Evolutionary conservation across 2,113 vertebrate species (phyloP).

Genomic region (Oncorhynchus tshawytscha): DNA sequence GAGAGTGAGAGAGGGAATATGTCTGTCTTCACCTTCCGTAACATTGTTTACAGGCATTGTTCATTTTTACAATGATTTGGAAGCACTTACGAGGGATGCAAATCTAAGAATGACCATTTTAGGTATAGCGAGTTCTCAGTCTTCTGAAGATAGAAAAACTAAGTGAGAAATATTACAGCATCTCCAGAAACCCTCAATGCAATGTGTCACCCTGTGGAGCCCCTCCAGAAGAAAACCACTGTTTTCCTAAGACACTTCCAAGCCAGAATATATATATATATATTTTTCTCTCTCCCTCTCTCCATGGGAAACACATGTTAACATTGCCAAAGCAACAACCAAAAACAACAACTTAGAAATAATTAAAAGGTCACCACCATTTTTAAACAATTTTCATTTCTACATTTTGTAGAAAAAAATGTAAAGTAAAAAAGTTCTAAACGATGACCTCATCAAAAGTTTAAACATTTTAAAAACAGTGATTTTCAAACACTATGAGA

Average conservation of each 20-base stretch:
- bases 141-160: constrained; percentile 30
- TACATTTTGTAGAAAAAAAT: no score
- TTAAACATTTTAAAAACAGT: no score
- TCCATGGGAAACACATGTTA: not conserved
- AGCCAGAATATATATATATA: constrained; percentile 36
- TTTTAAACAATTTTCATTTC: no score
- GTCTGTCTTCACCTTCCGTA: constrained; percentile 20
- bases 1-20: not conserved
- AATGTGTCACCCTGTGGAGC: constrained; percentile 69
- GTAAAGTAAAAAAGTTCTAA: no score
- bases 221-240: constrained; percentile 65
- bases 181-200: constrained; percentile 66
- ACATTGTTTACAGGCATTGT: constrained; percentile 41
- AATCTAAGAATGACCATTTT: constrained; percentile 33
- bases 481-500: no score
- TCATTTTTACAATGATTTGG: constrained; percentile 23
- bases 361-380: no score
- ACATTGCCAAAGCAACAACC: no score
- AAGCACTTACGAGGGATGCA: constrained; percentile 25
- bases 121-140: constrained; percentile 16
- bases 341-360: no score
- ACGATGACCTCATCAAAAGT: no score
- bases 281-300: constrained; percentile 29
- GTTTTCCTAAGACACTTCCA: constrained; percentile 72
- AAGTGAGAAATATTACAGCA: constrained; percentile 62